Evolutionary conservation across 2,113 vertebrate species (phyloP).

Genomic region (Aythya baeri): DNA sequence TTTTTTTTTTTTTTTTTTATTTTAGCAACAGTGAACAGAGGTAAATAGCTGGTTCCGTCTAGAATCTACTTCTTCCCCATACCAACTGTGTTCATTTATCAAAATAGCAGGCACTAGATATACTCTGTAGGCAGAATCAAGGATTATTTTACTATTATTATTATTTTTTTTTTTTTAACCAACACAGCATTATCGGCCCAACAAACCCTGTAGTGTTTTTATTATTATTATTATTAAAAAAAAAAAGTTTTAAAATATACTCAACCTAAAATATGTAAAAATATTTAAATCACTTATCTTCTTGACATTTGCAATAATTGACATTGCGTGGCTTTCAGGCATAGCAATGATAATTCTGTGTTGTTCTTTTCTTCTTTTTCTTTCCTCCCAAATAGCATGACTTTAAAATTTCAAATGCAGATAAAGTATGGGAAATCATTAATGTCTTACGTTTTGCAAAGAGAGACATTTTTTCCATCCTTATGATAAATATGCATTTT

Average conservation of each 20-base stretch:
- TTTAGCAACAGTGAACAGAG: background rate
- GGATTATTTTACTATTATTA: background rate
- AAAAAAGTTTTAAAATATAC: background rate
- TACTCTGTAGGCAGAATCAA: background rate
- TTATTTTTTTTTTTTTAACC: background rate
- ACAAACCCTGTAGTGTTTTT: background rate
- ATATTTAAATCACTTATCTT: background rate
- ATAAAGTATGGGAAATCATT: background rate
- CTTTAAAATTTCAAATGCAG: slow-evolving; percentile 2
- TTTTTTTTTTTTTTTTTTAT: background rate
- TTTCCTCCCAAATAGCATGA: background rate
- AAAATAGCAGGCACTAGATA: background rate
- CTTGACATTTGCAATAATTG: background rate
- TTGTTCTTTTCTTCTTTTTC: background rate
- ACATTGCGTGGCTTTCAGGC: background rate
- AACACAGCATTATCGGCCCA: background rate
- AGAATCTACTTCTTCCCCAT: background rate
- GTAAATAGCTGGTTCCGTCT: background rate
- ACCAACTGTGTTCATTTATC: background rate
- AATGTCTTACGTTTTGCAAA: background rate
- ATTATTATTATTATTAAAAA: background rate
- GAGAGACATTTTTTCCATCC: background rate
- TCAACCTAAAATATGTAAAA: background rate
- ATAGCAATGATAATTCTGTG: background rate
- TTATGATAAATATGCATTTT: background rate